Conservation (phyloP, 2,113 vertebrate genomes). For the Protobothrops flavoviridis region DNA sequence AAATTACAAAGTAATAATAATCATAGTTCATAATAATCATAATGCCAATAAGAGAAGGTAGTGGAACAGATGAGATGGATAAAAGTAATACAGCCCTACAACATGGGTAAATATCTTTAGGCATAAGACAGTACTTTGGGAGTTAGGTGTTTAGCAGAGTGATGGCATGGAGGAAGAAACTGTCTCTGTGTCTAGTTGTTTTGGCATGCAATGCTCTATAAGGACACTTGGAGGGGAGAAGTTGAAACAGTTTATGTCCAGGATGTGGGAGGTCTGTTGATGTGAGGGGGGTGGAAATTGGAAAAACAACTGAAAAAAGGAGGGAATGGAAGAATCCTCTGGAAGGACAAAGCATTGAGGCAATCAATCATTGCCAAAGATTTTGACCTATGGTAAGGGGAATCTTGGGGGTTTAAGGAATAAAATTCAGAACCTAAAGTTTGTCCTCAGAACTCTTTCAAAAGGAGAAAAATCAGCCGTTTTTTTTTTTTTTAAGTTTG, state of each 20-base stretch:
- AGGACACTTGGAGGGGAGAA: not conserved
- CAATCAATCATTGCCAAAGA: not conserved
- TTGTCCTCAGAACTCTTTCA: not conserved
- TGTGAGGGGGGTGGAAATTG: not conserved
- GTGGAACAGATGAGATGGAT: not conserved
- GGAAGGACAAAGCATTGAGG: not conserved
- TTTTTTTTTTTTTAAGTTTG: not conserved
- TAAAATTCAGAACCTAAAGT: not conserved
- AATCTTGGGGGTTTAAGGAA: not conserved
- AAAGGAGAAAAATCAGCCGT: not conserved
- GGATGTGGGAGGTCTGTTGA: not conserved
- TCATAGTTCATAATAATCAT: not conserved
- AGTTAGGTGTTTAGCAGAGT: not conserved
- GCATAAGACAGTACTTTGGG: not conserved
- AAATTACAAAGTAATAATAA: not conserved
- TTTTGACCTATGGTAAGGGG: not conserved
- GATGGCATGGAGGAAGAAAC: not conserved
- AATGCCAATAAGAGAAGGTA: too few relatives aligned
- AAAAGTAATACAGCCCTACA: not conserved
- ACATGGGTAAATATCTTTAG: not conserved
- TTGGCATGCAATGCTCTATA: not conserved
- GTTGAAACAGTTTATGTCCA: not conserved
- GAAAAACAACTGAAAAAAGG: not conserved
- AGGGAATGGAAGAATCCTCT: not conserved
- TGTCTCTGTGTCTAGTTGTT: not conserved